These are phyloP conservation scores for Enoplosus armatus DNA, from an alignment of 2,797 vertebrate species.

Conservation along the genomic window DNA sequence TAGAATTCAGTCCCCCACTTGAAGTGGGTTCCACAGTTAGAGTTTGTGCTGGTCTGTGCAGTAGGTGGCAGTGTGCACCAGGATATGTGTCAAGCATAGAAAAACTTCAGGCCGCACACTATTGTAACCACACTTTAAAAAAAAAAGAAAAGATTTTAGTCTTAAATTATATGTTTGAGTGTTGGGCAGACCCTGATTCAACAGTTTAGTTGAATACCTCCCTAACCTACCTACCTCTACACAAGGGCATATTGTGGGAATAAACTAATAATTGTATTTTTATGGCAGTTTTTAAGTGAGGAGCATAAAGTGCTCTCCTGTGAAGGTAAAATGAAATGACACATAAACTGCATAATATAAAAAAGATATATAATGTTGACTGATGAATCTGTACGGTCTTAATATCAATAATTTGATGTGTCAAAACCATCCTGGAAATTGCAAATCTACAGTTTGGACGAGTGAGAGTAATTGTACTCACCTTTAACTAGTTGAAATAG, in stretches of 20 bases:
- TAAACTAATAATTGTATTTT: not conserved
- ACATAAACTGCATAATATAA: not conserved
- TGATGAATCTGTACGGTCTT: not conserved
- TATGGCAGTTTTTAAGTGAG: not conserved
- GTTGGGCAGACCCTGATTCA: constrained; percentile 6
- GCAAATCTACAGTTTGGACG: not conserved
- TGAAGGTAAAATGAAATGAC: not conserved
- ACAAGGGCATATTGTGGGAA: not conserved
- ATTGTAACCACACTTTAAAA: too few relatives aligned
- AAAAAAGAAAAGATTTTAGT: too few relatives aligned
- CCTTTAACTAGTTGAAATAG: not conserved
- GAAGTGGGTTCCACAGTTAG: not conserved
- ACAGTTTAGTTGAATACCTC: not conserved
- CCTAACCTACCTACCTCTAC: not conserved
- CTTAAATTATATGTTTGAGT: not conserved
- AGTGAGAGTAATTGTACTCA: not conserved
- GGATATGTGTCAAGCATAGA: not conserved
- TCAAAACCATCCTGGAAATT: not conserved
- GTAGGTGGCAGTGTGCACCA: constrained; percentile 61
- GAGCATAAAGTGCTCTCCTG: not conserved
- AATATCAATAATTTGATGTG: not conserved
- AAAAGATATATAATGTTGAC: not conserved
- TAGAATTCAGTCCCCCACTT: rapidly evolving
- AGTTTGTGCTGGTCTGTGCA: not conserved
- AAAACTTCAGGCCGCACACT: not conserved